Conservation (phyloP, 1,140 invertebrate species). For the Bathynomus jamesi region DNA sequence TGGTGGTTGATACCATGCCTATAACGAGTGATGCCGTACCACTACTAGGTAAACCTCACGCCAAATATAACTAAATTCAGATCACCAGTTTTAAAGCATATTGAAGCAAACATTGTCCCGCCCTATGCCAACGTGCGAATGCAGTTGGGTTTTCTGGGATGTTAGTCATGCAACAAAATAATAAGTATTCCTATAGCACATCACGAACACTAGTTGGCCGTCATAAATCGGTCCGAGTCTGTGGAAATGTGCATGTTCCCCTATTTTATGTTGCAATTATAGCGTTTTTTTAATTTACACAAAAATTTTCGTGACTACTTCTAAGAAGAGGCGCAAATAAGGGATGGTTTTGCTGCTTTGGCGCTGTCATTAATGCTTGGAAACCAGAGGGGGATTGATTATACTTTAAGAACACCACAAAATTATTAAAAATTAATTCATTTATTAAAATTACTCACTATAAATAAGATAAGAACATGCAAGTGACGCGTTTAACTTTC, state of each 20-base stretch:
- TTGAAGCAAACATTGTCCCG: not conserved
- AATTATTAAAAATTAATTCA: too few relatives aligned
- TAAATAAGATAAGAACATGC: too few relatives aligned
- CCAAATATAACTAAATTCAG: not conserved
- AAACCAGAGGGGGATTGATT: conserved; percentile 39
- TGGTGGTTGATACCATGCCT: conserved; percentile 73
- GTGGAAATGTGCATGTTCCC: not conserved
- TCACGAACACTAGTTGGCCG: not conserved
- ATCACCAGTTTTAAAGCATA: conserved; percentile 28
- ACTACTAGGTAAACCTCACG: conserved; percentile 59
- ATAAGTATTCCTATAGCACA: not conserved
- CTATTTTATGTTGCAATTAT: not conserved
- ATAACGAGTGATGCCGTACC: conserved; percentile 76
- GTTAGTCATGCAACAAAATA: not conserved
- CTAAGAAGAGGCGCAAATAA: too few relatives aligned
- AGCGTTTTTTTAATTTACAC: not conserved
- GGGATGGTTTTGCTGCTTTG: not conserved
- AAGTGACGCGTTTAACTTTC: not conserved
- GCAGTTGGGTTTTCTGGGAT: not conserved
- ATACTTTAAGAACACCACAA: too few relatives aligned
- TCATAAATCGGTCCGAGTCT: not conserved
- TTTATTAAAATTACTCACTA: too few relatives aligned
- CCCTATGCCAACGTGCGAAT: not conserved
- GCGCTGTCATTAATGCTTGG: conserved; percentile 39
- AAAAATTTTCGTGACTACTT: too few relatives aligned